Evolutionary conservation across 2,888 invertebrate genomes (phyloP).

Genomic region (Perdita meconis): DNA sequence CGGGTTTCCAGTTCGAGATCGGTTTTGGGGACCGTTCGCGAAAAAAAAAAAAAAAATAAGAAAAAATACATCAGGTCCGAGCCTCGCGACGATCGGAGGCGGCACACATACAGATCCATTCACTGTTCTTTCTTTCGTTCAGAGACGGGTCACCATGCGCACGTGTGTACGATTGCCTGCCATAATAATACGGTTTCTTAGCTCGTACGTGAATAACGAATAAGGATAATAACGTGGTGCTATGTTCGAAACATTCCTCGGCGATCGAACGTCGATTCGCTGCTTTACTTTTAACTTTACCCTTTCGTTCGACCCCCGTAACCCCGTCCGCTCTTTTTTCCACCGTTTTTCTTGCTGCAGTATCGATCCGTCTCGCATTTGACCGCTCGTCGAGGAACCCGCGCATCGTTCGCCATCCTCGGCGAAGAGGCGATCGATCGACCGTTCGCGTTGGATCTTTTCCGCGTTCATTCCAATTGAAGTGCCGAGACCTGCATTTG

Average conservation of each 20-base stretch:
- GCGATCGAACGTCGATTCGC: slow-evolving; percentile 5
- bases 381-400: too few relatives aligned
- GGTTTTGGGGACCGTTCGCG: slow-evolving; percentile 49
- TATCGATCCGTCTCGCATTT: too few relatives aligned
- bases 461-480: neutral
- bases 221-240: slow-evolving; percentile 62
- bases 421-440: too few relatives aligned
- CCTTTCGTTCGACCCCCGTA: neutral
- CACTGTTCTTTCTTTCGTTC: neutral
- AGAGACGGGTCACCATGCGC: slow-evolving; percentile 33
- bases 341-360: neutral
- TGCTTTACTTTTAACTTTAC: slow-evolving; percentile 1
- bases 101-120: slow-evolving; percentile 6
- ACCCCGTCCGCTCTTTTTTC: neutral
- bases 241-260: slow-evolving; percentile 61
- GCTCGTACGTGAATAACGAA: slow-evolving; percentile 47
- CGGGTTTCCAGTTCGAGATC: slow-evolving; percentile 57
- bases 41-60: too few relatives aligned
- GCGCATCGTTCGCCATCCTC: too few relatives aligned
- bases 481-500: neutral
- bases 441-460: neutral
- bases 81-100: slow-evolving; percentile 27
- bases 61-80: too few relatives aligned
- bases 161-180: slow-evolving; percentile 57
- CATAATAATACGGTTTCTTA: slow-evolving; percentile 60